Base-by-base conservation (phyloP, 2,113 vertebrate species). In the Bufo bufo region DNA sequence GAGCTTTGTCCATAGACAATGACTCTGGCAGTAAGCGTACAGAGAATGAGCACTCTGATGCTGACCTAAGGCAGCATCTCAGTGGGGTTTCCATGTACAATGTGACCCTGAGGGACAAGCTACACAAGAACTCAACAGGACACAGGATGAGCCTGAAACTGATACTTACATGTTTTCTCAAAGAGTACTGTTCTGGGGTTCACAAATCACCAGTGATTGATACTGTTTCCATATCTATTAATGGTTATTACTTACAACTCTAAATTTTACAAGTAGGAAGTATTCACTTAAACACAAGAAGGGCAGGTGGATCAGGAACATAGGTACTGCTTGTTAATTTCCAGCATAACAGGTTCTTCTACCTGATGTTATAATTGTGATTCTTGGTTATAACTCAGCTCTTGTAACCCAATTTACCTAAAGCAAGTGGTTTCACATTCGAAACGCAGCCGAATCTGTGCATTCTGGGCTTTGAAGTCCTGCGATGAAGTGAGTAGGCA, bases 41-140 rank as follows among this genome's bases (percentile, higher is more conserved):
- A 89, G 91, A 85, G 33, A 66, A 85, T 82, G 89, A 90, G 92
- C 90, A 90, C 19, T 83, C 43, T 92, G 91, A 88, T 86, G 77
- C 87, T 96, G 96, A 97, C 95, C 95, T 93, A 89, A 89, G 33
- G 23, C 80, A 91, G 92, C 94, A 90, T 92, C 96, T 92, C 96
- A 95, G 95, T 94, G 92, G 95, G 96, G 89, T 90, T 50, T 84
- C 93, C 92, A 90, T 95, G 96, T 96, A 91, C 0, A 63, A 95
- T 94, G 92, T 92, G 94, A 93, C 94, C 95, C 91, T 90, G 33
- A 81, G 90, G 87, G 89, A 91, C 91, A 94, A 90, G 66, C 89
- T 92, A 92, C 93, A 94, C 19, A 90, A 93, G 91, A 93, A 90
- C 93, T 90, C 95, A 94, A 92, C 90, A 89, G 92, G 93, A 89